Percentiles rank a stretch among this genome's conserved stretches.
phyloP scores from a whole-genome alignment of 2,113 vertebrate species.

The Melanocharis versteri region DNA sequence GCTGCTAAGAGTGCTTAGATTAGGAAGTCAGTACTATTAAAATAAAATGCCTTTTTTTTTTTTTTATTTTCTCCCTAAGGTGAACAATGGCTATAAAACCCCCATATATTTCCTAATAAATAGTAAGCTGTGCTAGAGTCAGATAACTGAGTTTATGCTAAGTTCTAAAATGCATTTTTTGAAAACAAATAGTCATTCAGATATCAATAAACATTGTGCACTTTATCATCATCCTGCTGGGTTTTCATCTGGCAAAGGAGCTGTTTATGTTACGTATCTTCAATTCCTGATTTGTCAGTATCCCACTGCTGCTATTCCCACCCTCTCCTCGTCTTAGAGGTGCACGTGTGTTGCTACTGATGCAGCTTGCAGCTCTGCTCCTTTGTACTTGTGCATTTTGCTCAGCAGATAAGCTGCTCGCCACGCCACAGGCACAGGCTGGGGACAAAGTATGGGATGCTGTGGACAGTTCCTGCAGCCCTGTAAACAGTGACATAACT shows the following conservation, averaged over 20 bases:
- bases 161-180: constrained; percentile 23
- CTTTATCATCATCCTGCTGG: constrained; percentile 22
- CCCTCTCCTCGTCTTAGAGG: not conserved
- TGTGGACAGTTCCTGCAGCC: not conserved
- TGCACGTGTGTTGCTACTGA: fast-evolving
- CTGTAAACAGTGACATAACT: not conserved
- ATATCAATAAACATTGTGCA: constrained; percentile 15
- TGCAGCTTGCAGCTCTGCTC: not conserved
- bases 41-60: not conserved
- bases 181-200: constrained; percentile 25
- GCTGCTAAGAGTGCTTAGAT: not conserved
- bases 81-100: constrained; percentile 26
- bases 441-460: not conserved
- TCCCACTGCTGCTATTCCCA: not conserved
- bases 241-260: not conserved
- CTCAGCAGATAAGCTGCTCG: not conserved
- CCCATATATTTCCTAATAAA: constrained; percentile 27
- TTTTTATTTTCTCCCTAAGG: constrained; percentile 14
- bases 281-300: not conserved
- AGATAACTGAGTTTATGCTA: constrained; percentile 35
- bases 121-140: not conserved
- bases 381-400: not conserved
- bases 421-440: fast-evolving
- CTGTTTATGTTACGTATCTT: not conserved
- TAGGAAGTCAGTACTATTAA: constrained; percentile 5